Evolutionary conservation across 2,113 vertebrate genomes (phyloP).

Genomic region (Melospiza melodia): DNA sequence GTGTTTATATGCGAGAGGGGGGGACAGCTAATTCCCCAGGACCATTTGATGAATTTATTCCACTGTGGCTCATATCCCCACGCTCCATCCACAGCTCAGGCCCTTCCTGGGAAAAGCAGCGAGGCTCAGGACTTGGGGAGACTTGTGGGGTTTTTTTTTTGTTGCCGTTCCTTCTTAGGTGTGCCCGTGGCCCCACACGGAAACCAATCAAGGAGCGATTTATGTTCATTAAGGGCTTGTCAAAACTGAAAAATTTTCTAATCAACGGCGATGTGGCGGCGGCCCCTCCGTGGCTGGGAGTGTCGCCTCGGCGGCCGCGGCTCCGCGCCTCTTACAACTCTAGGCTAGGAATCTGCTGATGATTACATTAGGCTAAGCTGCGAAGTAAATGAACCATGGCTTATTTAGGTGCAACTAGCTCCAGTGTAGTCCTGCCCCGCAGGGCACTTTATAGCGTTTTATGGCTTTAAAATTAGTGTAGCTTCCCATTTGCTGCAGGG

Average conservation of each 20-base stretch:
- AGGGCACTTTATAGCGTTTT: slow-evolving; percentile 83
- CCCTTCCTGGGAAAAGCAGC: neutral
- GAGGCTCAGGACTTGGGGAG: neutral
- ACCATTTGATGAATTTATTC: slow-evolving; percentile 60
- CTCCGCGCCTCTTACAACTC: slow-evolving; percentile 82
- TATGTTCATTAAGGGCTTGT: slow-evolving; percentile 86
- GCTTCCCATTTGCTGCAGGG: slow-evolving; percentile 83
- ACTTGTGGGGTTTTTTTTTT: neutral
- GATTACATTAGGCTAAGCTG: slow-evolving; percentile 90
- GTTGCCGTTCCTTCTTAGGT: slow-evolving; percentile 67
- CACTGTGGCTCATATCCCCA: neutral
- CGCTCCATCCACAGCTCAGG: neutral
- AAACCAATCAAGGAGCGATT: slow-evolving; percentile 84
- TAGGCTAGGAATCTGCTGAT: slow-evolving; percentile 82
- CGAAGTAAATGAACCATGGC: slow-evolving; percentile 86
- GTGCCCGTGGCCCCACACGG: slow-evolving; percentile 75
- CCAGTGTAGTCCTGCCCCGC: slow-evolving; percentile 80
- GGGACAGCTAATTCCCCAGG: slow-evolving; percentile 13
- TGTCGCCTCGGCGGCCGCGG: slow-evolving; percentile 70
- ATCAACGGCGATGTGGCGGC: slow-evolving; percentile 80
- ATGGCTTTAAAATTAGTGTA: slow-evolving; percentile 88
- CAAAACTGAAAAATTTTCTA: slow-evolving; percentile 89
- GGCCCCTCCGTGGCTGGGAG: slow-evolving; percentile 79
- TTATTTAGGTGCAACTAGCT: slow-evolving; percentile 87
- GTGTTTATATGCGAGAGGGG: neutral